These are phyloP conservation scores for Tortrix viridana DNA, from an alignment of 2,888 invertebrate genomes.

Conservation along the genomic window DNA sequence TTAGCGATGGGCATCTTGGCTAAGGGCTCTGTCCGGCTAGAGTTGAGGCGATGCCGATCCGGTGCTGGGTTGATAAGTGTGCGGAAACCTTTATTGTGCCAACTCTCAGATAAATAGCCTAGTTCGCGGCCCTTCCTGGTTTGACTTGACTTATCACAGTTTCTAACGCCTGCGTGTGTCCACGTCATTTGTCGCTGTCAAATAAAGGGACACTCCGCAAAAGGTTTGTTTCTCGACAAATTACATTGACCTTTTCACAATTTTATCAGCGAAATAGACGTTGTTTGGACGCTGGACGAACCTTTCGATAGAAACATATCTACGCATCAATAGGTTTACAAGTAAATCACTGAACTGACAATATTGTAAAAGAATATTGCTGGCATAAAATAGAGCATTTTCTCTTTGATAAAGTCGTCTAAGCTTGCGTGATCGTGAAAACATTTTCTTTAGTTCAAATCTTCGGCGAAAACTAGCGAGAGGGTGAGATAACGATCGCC, in stretches of 20 bases:
- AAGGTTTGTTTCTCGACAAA: slow-evolving; percentile 23
- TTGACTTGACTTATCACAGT: slow-evolving; percentile 31
- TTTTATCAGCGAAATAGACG: background rate
- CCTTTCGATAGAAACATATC: no score
- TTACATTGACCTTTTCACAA: slow-evolving; percentile 3
- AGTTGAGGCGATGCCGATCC: no score
- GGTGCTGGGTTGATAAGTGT: no score
- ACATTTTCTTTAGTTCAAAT: slow-evolving; percentile 6
- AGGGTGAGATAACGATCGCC: background rate
- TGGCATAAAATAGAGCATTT: background rate
- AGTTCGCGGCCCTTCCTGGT: background rate
- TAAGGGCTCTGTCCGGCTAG: no score
- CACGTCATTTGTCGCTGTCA: slow-evolving; percentile 29
- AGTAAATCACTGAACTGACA: background rate
- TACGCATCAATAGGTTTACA: no score
- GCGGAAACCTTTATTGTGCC: slow-evolving; percentile 20
- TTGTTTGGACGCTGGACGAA: background rate
- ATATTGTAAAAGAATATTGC: background rate
- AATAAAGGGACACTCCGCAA: slow-evolving; percentile 24
- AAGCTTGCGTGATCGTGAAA: slow-evolving; percentile 12
- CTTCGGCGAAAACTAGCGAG: slow-evolving; percentile 4
- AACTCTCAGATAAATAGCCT: slow-evolving; percentile 22
- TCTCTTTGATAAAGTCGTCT: slow-evolving; percentile 1
- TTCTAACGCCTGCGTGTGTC: slow-evolving; percentile 17
- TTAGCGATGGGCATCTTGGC: no score